Evolutionary conservation across 2,797 vertebrate genomes (phyloP).

Genomic region (Macrochelys suwanniensis): DNA sequence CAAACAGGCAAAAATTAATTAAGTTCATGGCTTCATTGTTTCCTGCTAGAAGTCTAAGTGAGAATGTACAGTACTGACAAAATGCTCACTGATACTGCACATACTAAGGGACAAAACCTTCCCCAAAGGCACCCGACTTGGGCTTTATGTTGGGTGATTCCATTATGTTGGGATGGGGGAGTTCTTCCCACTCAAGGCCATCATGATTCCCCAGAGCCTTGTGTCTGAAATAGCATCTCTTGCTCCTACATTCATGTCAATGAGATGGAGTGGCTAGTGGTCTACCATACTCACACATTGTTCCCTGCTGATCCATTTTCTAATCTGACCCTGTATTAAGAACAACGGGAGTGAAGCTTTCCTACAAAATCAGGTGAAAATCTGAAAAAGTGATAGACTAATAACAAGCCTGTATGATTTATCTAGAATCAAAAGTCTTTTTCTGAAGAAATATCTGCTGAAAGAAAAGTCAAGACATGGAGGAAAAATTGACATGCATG

Average conservation of each 20-base stretch:
- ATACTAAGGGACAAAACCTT: background rate
- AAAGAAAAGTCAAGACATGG: background rate
- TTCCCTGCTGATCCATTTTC: background rate
- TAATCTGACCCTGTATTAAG: background rate
- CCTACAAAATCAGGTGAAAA: background rate
- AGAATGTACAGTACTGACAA: background rate
- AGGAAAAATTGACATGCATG: background rate
- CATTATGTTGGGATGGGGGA: background rate
- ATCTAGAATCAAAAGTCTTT: background rate
- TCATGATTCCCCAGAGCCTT: background rate
- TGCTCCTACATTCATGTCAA: background rate
- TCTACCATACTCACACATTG: background rate
- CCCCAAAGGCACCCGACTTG: background rate
- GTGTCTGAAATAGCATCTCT: background rate
- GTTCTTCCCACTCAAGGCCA: background rate
- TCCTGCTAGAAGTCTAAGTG: background rate
- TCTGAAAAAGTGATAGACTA: background rate
- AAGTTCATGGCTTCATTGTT: background rate
- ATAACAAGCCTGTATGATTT: background rate
- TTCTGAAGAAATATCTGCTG: background rate
- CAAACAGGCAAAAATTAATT: background rate
- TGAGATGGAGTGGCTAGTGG: background rate
- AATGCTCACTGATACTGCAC: background rate
- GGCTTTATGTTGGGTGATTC: background rate
- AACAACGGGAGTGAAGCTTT: background rate